Conservation (phyloP, 2,797 vertebrate genomes). For the Sebastes melanostomus region DNA sequence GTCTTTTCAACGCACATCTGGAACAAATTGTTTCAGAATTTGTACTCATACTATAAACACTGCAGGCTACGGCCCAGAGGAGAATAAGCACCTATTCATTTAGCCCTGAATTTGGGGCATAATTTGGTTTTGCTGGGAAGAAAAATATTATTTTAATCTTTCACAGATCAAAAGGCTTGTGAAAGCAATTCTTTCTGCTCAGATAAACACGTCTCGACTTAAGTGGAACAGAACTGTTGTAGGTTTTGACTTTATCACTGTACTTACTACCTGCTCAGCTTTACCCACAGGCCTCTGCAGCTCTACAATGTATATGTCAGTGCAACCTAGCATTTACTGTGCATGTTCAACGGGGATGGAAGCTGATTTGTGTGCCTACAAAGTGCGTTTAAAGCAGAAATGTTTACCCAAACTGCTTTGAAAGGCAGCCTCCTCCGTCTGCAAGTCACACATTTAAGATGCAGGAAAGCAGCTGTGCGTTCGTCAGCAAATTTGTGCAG, state of each 20-base stretch:
- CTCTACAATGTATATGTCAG: not conserved
- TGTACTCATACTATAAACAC: not conserved
- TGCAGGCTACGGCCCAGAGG: not conserved
- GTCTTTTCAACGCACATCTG: slow-evolving; percentile 43
- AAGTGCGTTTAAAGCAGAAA: not conserved
- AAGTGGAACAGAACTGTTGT: not conserved
- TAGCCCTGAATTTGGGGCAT: not conserved
- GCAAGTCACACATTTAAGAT: not conserved
- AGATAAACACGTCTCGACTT: slow-evolving; percentile 21
- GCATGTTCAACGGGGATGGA: not conserved
- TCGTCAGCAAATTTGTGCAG: not conserved
- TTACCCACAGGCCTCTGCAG: not conserved
- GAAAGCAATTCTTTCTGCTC: not conserved
- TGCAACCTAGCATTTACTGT: not conserved
- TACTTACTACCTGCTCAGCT: not conserved
- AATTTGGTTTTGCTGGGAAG: not conserved
- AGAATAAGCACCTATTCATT: slow-evolving; percentile 26
- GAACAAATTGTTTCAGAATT: slow-evolving; percentile 28
- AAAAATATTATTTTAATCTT: slow-evolving; percentile 20
- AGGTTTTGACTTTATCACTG: not conserved
- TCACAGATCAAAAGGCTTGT: slow-evolving; percentile 19
- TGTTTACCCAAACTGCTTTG: not conserved
- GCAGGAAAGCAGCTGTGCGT: not conserved
- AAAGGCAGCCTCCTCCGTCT: not conserved
- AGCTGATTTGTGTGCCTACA: not conserved